A percentile compares a stretch with the other conserved stretches of the same genome.
Evolutionary conservation across 2,888 invertebrate genomes (phyloP).

Genomic region (Labia minor): DNA sequence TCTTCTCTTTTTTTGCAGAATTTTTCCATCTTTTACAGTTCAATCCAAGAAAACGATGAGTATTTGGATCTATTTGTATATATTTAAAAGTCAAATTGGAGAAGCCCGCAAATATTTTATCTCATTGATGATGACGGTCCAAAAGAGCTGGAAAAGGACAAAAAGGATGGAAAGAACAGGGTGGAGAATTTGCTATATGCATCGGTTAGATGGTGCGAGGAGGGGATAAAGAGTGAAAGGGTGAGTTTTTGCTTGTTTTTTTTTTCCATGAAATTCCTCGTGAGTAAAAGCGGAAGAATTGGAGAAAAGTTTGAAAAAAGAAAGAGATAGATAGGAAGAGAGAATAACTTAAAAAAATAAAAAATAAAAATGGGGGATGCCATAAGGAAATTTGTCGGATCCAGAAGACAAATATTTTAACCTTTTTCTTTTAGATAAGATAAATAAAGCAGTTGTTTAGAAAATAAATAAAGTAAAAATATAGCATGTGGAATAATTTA

Average conservation of each 20-base stretch:
- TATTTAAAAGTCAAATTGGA: constrained; percentile 14
- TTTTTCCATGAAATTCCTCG: not conserved
- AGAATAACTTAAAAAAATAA: not conserved
- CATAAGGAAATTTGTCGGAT: not conserved
- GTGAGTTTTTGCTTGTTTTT: not conserved
- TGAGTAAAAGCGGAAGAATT: constrained; percentile 3
- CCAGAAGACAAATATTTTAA: constrained; percentile 1
- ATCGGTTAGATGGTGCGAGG: too few species aligned
- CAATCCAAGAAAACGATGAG: not conserved
- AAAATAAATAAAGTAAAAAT: too few species aligned
- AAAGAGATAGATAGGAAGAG: constrained; percentile 4
- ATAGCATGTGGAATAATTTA: too few species aligned
- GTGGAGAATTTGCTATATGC: too few species aligned
- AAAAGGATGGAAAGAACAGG: not conserved
- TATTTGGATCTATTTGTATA: constrained; percentile 4
- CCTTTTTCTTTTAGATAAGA: not conserved
- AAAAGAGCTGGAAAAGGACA: not conserved
- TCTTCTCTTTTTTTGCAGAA: not conserved
- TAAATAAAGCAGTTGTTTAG: too few species aligned
- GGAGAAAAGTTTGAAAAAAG: not conserved
- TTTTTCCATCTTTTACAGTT: not conserved
- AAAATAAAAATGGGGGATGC: too few species aligned
- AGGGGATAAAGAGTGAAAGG: not conserved
- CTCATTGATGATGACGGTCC: not conserved
- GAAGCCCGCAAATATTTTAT: not conserved